Base-by-base conservation (phyloP, 2,797 vertebrate species). In the Phaenicophaeus curvirostris region DNA sequence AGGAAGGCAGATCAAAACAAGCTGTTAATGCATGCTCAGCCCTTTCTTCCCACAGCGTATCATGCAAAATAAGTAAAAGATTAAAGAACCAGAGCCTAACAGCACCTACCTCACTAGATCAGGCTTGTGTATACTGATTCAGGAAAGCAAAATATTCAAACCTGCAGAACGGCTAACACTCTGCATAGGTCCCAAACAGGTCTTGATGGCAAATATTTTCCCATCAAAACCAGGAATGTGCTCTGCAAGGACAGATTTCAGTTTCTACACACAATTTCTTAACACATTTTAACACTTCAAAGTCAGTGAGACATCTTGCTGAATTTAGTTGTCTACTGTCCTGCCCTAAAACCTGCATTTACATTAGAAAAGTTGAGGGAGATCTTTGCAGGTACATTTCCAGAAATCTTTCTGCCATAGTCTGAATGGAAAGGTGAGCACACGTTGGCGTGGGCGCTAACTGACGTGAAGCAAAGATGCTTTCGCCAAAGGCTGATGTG, bases 361-460 rank as follows among this genome's bases (percentile, higher is more conserved):
- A n/a, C 23, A 8, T 15, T 15, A 44, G 27, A 42, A 90, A 53
- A 82, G 37, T 13, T n/a, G 21, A 63, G 39, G 58, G 87, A 59
- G 37, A 10, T 31, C 61, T 73, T 79, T 53, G 30, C 62, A 63
- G 11, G 9, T 46, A 15, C 13, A 2, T 27, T 35, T 62, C 9
- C 19, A 74, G 62, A 63, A 33, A 35, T 30, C 24, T n/a, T 35
- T 42, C 51, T 84, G 50, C 28, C 41, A 24, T 18, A 13, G 8
- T 23, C 14, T 9, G 35, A 41, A 33, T 7, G 20, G 15, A 31
- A 23, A 66, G 10, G 44, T 19, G 62, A 33, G 42, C 5, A 2
- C 1, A 1, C 14, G 33, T 58, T 5, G 13, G 18, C 8, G 9
- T 0, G 1, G 1, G 8, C 8, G n/a, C 51, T 25, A 44, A 10